Base-by-base conservation (phyloP, 2,888 invertebrate genomes). In the Zaprionus obscuricornis region DNA sequence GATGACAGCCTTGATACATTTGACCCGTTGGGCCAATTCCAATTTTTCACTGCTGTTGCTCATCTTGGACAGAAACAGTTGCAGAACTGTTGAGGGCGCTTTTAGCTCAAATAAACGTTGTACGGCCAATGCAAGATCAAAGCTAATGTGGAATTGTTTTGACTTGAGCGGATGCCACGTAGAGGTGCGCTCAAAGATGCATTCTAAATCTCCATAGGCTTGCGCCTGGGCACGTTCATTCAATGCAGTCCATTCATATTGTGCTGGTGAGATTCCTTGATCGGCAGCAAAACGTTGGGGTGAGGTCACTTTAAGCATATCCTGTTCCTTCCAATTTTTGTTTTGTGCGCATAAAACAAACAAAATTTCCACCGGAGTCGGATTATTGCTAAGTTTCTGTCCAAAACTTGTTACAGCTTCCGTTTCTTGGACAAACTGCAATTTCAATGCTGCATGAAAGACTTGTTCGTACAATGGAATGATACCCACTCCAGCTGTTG, bases 241-340 rank as follows among this genome's bases (percentile, higher is more conserved):
- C 0, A 95, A 78, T 0, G 93, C 93, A 0, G 94, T 93, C 93
- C 94, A 95, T 69, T 95, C 94, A 74, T 93, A 94, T 63, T 94
- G 94, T 1, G 93, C 90, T 0, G 92, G 90, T 3, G 91, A 91
- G 39, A 93, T 92, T 90, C 92, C 90, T 42, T 87, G 87, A n/a
- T 89, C 88, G 1, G 84, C 73, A 0, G 79, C 65, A 24, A 90
- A 78, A 3, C 89, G 87, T 37, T 85, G 87, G 0, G 90, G 90
- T 4, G 88, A 87, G 0, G 54, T 72, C 0, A 65, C 51, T 26
- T 83, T 78, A 6, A 82, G 68, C 62, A 81, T 73, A 33, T 88
- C 79, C 39, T 77, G 77, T 11, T 89, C 85, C 39, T 88, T 88
- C 90, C 90, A 90, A 33, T 87, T 88, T 46, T 59, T 85, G 56